Evolutionary conservation across 2,797 vertebrate species (phyloP).

Genomic region (Allobates femoralis): DNA sequence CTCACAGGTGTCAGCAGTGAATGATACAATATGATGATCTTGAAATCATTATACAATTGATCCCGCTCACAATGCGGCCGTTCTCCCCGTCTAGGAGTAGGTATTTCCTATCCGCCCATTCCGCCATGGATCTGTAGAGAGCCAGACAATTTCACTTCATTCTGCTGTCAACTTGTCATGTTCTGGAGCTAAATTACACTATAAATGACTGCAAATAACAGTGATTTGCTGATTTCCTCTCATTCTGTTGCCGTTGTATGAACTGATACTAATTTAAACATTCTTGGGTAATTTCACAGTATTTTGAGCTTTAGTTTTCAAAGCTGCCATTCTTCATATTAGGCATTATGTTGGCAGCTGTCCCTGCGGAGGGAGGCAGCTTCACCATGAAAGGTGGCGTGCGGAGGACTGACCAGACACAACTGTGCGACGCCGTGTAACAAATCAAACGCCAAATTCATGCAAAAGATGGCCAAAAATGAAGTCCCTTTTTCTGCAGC

Average conservation of each 20-base stretch:
- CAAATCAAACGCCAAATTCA: neutral
- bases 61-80: neutral
- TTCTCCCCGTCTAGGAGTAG: neutral
- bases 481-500: neutral
- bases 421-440: neutral
- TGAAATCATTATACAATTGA: constrained; percentile 26
- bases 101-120: constrained; percentile 39
- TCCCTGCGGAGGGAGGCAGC: neutral
- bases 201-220: constrained; percentile 55
- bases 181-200: constrained; percentile 51
- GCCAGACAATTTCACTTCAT: constrained; percentile 46
- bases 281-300: constrained; percentile 54
- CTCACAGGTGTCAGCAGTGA: neutral
- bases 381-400: neutral
- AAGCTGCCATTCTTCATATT: constrained; percentile 26
- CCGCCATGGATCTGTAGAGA: constrained; percentile 46
- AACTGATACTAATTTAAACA: constrained; percentile 57
- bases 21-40: neutral
- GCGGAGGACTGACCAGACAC: neutral
- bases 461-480: neutral
- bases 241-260: constrained; percentile 28
- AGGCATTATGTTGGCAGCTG: constrained; percentile 34
- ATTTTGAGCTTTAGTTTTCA: constrained; percentile 38
- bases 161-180: constrained; percentile 56
- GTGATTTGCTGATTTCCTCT: constrained; percentile 61